These are phyloP conservation scores for Sylvia atricapilla DNA, from an alignment of 2,113 vertebrate species.

Conservation along the genomic window DNA sequence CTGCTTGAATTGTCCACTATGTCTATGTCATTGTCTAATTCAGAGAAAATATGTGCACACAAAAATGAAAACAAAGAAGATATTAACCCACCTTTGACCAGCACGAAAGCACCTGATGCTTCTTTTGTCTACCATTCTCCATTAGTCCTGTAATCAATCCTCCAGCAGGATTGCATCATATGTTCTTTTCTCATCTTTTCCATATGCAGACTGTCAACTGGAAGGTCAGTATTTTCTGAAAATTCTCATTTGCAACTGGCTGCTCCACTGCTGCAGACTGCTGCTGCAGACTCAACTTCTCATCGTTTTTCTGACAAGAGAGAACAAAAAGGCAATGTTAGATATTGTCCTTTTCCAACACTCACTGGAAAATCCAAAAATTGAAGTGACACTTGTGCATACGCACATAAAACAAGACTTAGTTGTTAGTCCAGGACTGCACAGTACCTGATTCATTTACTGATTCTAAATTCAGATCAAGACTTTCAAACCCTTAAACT, in stretches of 20 bases:
- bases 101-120: not conserved
- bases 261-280: slow-evolving; percentile 45
- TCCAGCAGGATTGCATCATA: slow-evolving; percentile 48
- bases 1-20: slow-evolving; percentile 44
- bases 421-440: not conserved
- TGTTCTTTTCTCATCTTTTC: slow-evolving; percentile 51
- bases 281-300: slow-evolving; percentile 61
- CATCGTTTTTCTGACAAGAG: slow-evolving; percentile 55
- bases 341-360: not conserved
- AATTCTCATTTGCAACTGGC: slow-evolving; percentile 62
- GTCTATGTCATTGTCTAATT: slow-evolving; percentile 69
- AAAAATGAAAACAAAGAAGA: not conserved
- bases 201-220: not conserved
- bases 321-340: not conserved
- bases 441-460: not conserved
- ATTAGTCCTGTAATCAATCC: slow-evolving; percentile 43
- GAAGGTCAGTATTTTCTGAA: slow-evolving; percentile 46
- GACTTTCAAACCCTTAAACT: not conserved
- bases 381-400: not conserved
- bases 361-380: not conserved
- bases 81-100: not conserved
- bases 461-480: not conserved
- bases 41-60: slow-evolving; percentile 61
- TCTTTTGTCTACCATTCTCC: slow-evolving; percentile 61
- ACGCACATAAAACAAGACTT: not conserved